Percentiles rank a stretch among this genome's conserved stretches.
Conservation (phyloP, 2,888 invertebrate species). For the Troides oblongomaculatus region DNA sequence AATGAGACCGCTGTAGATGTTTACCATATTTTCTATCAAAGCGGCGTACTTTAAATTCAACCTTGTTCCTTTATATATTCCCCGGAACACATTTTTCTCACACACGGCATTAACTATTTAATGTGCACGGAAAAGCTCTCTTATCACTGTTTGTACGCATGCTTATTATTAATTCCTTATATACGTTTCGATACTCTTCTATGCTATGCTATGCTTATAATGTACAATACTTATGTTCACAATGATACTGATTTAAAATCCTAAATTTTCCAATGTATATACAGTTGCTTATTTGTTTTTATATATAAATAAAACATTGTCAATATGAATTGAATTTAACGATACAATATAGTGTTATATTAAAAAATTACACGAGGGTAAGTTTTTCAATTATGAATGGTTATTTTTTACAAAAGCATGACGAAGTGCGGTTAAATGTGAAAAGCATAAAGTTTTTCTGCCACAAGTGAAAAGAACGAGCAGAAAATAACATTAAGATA, state of each 20-base stretch:
- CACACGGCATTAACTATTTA: conserved; percentile 23
- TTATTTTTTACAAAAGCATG: not conserved
- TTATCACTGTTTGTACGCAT: conserved; percentile 27
- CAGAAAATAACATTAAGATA: conserved; percentile 44
- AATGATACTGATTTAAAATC: not conserved
- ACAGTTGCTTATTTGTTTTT: too few relatives aligned
- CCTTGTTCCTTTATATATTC: conserved; percentile 6
- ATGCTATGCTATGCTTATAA: not conserved
- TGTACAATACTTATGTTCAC: not conserved
- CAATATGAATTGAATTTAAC: too few relatives aligned
- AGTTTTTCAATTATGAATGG: not conserved
- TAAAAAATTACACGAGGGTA: not conserved
- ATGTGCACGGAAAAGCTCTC: conserved; percentile 26
- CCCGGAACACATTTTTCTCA: conserved; percentile 20
- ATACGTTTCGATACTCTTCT: conserved; percentile 16
- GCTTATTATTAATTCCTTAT: conserved; percentile 27
- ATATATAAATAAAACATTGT: too few relatives aligned
- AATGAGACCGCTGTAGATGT: not conserved
- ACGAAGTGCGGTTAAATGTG: not conserved
- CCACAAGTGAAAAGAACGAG: not conserved
- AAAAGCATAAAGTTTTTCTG: not conserved
- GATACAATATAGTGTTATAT: not conserved
- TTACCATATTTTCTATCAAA: not conserved
- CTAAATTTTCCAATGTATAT: too few relatives aligned
- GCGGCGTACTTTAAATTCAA: conserved; percentile 15